These are phyloP conservation scores for Nymphalis c-album DNA, from an alignment of 2,888 invertebrate species.

Conservation along the genomic window DNA sequence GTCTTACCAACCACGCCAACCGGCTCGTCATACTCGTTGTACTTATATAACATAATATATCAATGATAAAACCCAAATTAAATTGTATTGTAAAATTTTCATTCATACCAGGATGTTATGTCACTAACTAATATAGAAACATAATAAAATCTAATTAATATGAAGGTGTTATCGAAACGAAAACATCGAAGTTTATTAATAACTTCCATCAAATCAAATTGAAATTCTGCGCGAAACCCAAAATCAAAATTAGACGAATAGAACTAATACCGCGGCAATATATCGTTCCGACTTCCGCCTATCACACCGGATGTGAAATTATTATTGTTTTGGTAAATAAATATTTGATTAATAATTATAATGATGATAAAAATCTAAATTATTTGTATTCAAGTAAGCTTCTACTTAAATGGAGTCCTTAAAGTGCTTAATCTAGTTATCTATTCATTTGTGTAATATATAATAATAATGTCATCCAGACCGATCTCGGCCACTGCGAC, in stretches of 20 bases:
- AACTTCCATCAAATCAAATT: slow-evolving; percentile 26
- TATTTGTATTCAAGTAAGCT: no score
- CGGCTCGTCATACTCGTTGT: no score
- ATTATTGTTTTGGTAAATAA: not conserved
- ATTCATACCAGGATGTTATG: not conserved
- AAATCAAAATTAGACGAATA: slow-evolving; percentile 38
- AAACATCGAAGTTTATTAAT: slow-evolving; percentile 27
- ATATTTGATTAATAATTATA: not conserved
- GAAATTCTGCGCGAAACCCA: slow-evolving; percentile 34
- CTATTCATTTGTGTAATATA: no score
- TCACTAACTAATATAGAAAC: not conserved
- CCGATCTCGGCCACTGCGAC: no score
- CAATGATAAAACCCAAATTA: no score
- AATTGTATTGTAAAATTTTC: no score
- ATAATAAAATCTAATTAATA: slow-evolving; percentile 23
- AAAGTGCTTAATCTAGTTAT: no score
- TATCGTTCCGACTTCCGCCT: slow-evolving; percentile 12
- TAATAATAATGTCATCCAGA: no score
- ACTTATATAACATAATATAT: no score
- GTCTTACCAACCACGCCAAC: no score
- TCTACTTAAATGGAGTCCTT: no score
- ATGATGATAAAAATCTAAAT: no score
- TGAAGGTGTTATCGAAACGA: slow-evolving; percentile 11
- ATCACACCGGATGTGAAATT: slow-evolving; percentile 29
- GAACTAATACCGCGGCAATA: slow-evolving; percentile 33